Conservation (phyloP, 2,113 vertebrate species). For the Gnathonemus echidnorhynchus region DNA sequence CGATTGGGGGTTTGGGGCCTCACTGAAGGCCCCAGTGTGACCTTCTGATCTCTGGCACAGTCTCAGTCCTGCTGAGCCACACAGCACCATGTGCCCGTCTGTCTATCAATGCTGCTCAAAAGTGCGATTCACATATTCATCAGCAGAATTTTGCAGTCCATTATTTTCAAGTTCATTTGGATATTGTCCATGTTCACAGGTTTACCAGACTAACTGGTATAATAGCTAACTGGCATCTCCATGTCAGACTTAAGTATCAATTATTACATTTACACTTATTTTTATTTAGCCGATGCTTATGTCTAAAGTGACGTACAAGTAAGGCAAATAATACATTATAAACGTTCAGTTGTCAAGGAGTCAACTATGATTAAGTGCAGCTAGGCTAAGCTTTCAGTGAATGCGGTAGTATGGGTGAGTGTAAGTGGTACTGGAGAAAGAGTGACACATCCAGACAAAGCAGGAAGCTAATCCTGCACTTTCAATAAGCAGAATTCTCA, state of each 20-base stretch:
- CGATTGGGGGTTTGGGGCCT: background rate
- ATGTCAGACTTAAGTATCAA: background rate
- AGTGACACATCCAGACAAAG: background rate
- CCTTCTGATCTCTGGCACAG: no score
- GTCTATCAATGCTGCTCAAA: background rate
- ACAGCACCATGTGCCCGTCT: background rate
- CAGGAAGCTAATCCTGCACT: background rate
- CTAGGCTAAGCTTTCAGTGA: background rate
- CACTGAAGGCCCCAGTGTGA: background rate
- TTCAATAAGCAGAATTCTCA: background rate
- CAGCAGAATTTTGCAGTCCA: background rate
- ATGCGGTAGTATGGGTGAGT: background rate
- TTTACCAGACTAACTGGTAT: background rate
- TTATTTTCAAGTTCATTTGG: background rate
- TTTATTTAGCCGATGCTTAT: background rate
- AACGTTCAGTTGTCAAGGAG: background rate
- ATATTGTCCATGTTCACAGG: background rate
- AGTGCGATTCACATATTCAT: background rate
- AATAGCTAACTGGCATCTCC: background rate
- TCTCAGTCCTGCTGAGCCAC: background rate
- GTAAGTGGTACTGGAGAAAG: background rate
- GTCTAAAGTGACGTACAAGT: background rate
- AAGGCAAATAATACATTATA: background rate
- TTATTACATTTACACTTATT: background rate
- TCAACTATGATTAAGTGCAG: background rate